Evolutionary conservation across 1,140 invertebrate genomes (phyloP), one percentile per base, ranked within the genome.

Genomic region (Sycobia sp.): DNA sequence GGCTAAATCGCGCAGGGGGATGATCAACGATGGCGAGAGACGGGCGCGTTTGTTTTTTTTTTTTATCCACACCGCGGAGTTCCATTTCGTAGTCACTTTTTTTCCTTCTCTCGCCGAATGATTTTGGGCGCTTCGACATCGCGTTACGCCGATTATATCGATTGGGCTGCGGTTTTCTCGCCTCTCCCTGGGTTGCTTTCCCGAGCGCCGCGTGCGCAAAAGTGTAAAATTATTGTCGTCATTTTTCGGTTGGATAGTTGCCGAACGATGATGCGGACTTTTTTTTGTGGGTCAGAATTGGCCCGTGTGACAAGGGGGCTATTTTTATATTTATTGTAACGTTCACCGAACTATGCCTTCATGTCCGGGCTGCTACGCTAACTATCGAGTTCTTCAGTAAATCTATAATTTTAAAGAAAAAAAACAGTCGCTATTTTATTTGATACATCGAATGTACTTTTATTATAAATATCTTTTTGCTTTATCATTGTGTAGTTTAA

Each of bases 21-120:
- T 65, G 55, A 65, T 65, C n/a, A 29, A 58, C 39, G 54, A 58
- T 22, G 18, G 5, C 13, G 9, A 16, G 29, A 36, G 32, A 29
- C 32, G 32, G 14, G 10, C 29, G 20, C 39, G 29, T 4, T 11
- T 32, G 4, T 32, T 32, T 32, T 32, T 32, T 32, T 11, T 11
- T 46, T 10, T 46, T 9, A 8, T 22, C 11, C 44, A n/a, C n/a
- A 20, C 36, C 36, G 36, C 22, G 22, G 3, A 20, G 16, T 18
- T n/a, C 4, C 18, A n/a, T n/a, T 23, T 32, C 32, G 8, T 3
- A 5, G 49, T 4, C 3, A n/a, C 4, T 14, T n/a, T 23, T 11
- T 22, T 22, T 38, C 20, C n/a, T 51, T 36, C 34, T 36, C 18
- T n/a, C 39, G 44, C 38, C 16, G 47, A 27, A 27, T 38, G 22